These are phyloP conservation scores for Alcedo quadribrachys DNA, from an alignment of 2,797 vertebrate genomes.

Conservation along the genomic window DNA sequence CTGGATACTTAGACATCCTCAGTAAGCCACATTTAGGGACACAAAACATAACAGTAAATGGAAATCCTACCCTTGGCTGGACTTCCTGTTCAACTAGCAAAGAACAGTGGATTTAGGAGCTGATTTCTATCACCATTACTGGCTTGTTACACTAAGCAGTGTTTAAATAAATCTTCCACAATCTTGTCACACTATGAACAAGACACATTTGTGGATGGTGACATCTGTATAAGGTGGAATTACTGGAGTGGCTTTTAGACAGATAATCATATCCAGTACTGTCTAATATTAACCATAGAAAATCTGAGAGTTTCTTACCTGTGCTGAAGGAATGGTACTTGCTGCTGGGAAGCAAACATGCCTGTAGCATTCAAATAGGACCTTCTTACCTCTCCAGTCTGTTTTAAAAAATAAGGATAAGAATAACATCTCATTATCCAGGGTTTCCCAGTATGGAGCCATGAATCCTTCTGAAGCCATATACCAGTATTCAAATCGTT, in stretches of 20 bases:
- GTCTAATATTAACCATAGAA: background rate
- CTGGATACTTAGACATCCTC: background rate
- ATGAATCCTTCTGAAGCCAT: background rate
- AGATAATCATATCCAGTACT: background rate
- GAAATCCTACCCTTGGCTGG: background rate
- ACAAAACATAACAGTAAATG: background rate
- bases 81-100: background rate
- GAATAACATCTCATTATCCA: background rate
- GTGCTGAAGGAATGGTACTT: background rate
- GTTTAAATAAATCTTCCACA: background rate
- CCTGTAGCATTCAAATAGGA: background rate
- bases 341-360: background rate
- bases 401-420: background rate
- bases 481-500: background rate
- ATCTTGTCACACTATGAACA: fast-evolving
- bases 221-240: background rate
- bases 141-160: background rate
- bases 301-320: background rate
- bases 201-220: background rate
- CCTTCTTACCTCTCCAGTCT: background rate
- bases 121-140: background rate
- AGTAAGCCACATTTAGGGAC: background rate
- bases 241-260: background rate
- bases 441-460: background rate
- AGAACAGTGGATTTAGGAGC: background rate